Base-by-base conservation (phyloP, 2,888 invertebrate genomes). In the Napeogenes sylphis region DNA sequence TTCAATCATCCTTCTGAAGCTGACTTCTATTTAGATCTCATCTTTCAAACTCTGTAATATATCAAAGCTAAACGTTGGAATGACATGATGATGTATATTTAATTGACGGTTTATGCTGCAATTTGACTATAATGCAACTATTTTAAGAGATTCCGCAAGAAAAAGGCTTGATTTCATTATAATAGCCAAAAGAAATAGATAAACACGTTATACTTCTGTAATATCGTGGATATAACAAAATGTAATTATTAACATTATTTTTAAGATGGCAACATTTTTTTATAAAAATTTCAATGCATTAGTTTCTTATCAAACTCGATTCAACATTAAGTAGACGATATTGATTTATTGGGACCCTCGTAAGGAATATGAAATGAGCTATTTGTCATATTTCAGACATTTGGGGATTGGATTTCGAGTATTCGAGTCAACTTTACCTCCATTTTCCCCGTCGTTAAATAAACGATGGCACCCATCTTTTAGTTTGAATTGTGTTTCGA, bases 341-440 rank as follows among this genome's bases (percentile, higher is more conserved):
- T 68, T 68, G 68, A 68, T 68, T 66, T 68, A 66, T 67, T 56
- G 58, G 57, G 42, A 46, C 58, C 55, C 55, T 58, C 59, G 64
- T 55, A 53, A 57, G 62, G 68, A 70, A 70, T 70, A 68, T 63
- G 55, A 61, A 70, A 68, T 64, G 64, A 68, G 64, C 64, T 61
- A 62, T 64, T 59, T 63, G 63, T 65, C 68, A 65, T 62, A 64
- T 65, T 55, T 63, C 53, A 61, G 62, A 66, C 57, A 61, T 63
- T 64, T 35, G 42, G 61, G 53, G 56, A 42, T 46, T 47, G 53
- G 59, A 35, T 55, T 60, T 45, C 53, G 59, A 55, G 45, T 55
- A 47, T 56, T 55, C 5, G 55, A 63, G 56, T 63, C 30, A 57
- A 61, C 55, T 63, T 59, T 58, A 45, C 38, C 51, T 21, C 57